Percentiles rank a stretch among this genome's conserved stretches.
These are phyloP conservation scores for Hoplostethus atlanticus DNA, from an alignment of 2,797 vertebrate genomes.

Conservation along the genomic window DNA sequence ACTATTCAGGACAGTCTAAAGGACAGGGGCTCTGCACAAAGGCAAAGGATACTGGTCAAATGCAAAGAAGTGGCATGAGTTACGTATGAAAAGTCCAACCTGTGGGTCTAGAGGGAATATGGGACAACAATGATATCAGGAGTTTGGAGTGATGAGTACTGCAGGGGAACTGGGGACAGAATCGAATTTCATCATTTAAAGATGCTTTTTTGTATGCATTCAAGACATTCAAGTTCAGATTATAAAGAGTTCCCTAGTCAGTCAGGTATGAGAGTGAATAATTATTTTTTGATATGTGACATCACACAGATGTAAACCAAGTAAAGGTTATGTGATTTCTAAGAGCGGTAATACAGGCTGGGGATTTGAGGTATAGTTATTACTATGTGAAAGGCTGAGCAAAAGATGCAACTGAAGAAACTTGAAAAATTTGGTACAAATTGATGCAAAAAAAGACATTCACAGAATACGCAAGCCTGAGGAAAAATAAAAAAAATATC, in stretches of 20 bases:
- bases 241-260: neutral
- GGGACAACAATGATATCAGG: too few relatives aligned
- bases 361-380: neutral
- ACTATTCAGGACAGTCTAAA: too few relatives aligned
- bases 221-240: neutral
- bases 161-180: neutral
- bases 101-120: neutral
- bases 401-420: too few relatives aligned
- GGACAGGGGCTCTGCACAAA: too few relatives aligned
- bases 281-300: neutral
- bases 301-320: neutral
- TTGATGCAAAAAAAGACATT: too few relatives aligned
- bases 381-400: too few relatives aligned
- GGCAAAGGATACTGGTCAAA: too few relatives aligned
- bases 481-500: too few relatives aligned
- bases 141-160: slow-evolving; percentile 2
- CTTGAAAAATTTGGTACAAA: too few relatives aligned
- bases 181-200: too few relatives aligned
- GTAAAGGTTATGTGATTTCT: neutral
- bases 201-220: too few relatives aligned
- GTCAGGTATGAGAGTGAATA: neutral
- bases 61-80: neutral
- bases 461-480: too few relatives aligned
- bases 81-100: neutral
- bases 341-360: neutral